A percentile compares a stretch with the other conserved stretches of the same genome.
Conservation (phyloP, 1,140 invertebrate species). For the Akabosia matsudoensis region DNA sequence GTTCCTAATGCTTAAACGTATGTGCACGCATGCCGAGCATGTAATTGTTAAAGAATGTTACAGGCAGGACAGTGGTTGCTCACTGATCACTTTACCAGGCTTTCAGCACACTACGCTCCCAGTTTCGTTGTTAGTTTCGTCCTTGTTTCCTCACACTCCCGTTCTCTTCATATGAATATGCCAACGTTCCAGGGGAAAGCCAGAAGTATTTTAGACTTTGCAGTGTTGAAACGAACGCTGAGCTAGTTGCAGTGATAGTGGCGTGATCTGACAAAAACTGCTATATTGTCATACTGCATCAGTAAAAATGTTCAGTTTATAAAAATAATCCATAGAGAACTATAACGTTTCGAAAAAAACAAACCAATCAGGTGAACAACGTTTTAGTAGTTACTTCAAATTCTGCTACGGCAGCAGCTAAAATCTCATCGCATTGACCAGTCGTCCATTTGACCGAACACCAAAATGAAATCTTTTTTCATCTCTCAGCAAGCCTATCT, state of each 20-base stretch:
- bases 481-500: not conserved
- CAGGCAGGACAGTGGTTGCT: no score
- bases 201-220: slow-evolving; percentile 3
- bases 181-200: not conserved
- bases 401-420: not conserved
- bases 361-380: not conserved
- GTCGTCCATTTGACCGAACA: not conserved
- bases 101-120: not conserved
- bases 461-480: not conserved
- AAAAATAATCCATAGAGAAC: not conserved
- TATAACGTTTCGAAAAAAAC: not conserved
- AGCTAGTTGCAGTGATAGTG: not conserved
- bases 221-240: not conserved
- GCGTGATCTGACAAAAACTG: not conserved
- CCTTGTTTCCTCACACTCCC: not conserved
- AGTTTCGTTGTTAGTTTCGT: not conserved
- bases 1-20: no score
- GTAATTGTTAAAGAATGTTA: no score
- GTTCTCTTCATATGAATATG: not conserved
- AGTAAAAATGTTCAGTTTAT: not conserved
- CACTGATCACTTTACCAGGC: not conserved
- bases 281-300: not conserved
- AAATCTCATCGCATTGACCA: not conserved
- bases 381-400: not conserved
- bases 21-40: no score